These are phyloP conservation scores for Herpetotheres cachinnans DNA, from an alignment of 2,113 vertebrate genomes.

Conservation along the genomic window DNA sequence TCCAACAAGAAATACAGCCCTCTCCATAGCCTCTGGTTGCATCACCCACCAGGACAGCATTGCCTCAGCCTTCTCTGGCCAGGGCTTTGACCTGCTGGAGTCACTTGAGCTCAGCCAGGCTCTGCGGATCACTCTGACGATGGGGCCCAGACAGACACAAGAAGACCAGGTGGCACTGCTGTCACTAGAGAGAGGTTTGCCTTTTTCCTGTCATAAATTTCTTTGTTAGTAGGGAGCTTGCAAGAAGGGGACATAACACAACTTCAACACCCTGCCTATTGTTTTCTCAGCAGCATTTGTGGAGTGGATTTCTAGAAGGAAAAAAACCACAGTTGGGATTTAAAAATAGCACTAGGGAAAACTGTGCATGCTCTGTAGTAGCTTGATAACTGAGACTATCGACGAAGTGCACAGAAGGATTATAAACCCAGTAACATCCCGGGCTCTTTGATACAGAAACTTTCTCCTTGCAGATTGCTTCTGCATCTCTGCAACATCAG, in stretches of 20 bases:
- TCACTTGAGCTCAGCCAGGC: background rate
- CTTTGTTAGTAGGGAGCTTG: background rate
- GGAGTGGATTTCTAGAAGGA: background rate
- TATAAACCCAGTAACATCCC: background rate
- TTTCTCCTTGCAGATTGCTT: background rate
- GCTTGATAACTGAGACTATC: background rate
- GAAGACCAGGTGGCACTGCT: background rate
- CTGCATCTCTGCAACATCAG: background rate
- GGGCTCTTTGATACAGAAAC: background rate
- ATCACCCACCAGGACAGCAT: constrained; percentile 35
- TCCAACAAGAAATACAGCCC: background rate
- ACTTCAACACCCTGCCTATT: background rate
- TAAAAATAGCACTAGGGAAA: background rate
- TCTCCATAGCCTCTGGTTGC: background rate
- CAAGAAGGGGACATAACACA: background rate
- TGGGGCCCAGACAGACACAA: background rate
- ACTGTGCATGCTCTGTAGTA: background rate
- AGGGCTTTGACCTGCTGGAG: constrained; percentile 10
- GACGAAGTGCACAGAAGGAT: background rate
- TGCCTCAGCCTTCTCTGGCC: constrained; percentile 41
- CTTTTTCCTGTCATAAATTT: background rate
- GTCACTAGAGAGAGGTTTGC: background rate
- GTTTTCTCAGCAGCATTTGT: background rate
- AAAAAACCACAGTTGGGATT: background rate
- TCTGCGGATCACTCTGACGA: background rate